Evolutionary conservation across 1,140 invertebrate species (phyloP), one percentile per base, ranked within the genome.

Genomic region (Nasonia vitripennis): DNA sequence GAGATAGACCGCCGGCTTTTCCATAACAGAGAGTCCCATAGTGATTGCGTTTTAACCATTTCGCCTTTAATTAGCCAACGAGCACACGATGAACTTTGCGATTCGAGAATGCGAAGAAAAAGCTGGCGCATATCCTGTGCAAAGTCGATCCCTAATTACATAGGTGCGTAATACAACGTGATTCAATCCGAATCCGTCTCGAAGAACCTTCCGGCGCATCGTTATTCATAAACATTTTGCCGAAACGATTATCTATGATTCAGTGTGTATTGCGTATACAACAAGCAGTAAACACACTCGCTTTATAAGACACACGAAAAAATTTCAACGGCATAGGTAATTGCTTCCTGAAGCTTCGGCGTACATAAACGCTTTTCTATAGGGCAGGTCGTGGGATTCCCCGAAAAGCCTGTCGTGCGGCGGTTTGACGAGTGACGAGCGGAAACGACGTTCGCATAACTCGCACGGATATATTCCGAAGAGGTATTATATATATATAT

Each of bases 161-260:
- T 45, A 11, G 6, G 10, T 67, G 11, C 11, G 27, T 27, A 27
- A n/a, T n/a, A 67, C 20, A 67, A 23, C 5, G 14, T 67, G 17
- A 67, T 20, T 67, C 62, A 23, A 67, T 20, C 62, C 20, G 68
- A 71, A 71, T 27, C 68, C 10, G 23, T 34, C 3, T 11, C 10
- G 27, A 71, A n/a, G 1, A 71, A 71, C 7, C 68, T 67, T 67
- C 20, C 2, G 11, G 12, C 17, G 62, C 20, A 67, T 67, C 20
- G 11, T 71, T 74, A 74, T 74, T 74, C 71, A 41, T 41, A 41
- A 74, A 37, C 34, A 20, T 37, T 74, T 74, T 7, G 27, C 14
- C 34, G 11, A 74, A 74, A 41, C 71, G 71, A 74, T 74, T 74
- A n/a, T 74, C 71, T 74, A 74, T 74, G 71, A 74, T 74, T 74